These are phyloP conservation scores for Chrysopilus asiliformis DNA, from an alignment of 2,888 invertebrate genomes.

Conservation along the genomic window DNA sequence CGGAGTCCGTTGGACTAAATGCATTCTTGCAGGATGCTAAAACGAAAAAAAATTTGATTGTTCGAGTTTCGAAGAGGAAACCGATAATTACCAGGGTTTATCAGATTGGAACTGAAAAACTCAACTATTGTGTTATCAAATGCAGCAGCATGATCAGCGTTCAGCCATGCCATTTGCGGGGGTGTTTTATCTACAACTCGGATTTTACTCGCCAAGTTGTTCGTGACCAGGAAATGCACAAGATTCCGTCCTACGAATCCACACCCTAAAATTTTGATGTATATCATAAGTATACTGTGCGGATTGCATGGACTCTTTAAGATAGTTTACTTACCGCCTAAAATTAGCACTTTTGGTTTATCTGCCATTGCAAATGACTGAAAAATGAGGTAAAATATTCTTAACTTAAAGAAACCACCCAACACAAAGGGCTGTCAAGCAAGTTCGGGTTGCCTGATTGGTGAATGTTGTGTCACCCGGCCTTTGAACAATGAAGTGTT, in stretches of 20 bases:
- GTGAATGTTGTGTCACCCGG: background rate
- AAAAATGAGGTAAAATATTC: background rate
- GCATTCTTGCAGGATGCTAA: slow-evolving; percentile 70
- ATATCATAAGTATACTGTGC: slow-evolving; percentile 6
- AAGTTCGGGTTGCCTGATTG: too few species aligned
- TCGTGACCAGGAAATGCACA: slow-evolving; percentile 63
- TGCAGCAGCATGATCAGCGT: slow-evolving; percentile 52
- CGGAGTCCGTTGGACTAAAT: slow-evolving; percentile 48
- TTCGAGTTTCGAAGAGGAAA: background rate
- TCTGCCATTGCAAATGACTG: slow-evolving; percentile 16
- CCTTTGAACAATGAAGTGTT: background rate
- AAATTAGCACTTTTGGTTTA: slow-evolving; percentile 32
- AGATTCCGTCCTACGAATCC: slow-evolving; percentile 88
- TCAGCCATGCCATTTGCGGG: slow-evolving; percentile 84
- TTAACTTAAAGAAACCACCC: too few species aligned
- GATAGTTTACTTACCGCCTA: slow-evolving; percentile 28
- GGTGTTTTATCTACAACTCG: slow-evolving; percentile 86
- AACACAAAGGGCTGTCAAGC: too few species aligned
- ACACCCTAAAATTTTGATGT: slow-evolving; percentile 51
- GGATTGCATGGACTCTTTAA: background rate
- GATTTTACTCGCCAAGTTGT: slow-evolving; percentile 60
- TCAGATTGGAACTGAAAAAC: slow-evolving; percentile 84
- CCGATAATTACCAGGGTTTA: slow-evolving; percentile 78
- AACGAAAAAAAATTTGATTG: slow-evolving; percentile 17
- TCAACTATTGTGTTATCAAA: slow-evolving; percentile 68